A percentile compares a stretch with the other conserved stretches of the same genome.
phyloP scores from a whole-genome alignment of 1,140 invertebrate species.

The Cylas formicarius region DNA sequence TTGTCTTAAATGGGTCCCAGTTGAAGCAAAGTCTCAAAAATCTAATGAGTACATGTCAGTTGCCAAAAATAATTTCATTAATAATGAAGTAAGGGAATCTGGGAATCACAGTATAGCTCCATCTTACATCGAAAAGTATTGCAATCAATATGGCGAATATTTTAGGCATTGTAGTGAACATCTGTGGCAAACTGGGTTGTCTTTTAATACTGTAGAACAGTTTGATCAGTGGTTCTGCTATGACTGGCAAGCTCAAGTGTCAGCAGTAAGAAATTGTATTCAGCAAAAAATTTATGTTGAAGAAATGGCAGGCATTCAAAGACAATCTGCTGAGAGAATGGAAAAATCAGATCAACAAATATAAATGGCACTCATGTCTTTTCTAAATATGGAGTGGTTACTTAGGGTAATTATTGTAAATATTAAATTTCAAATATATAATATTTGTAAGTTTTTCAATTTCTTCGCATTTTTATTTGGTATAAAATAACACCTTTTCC shows the following conservation, averaged over 20 bases:
- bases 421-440: too few species aligned
- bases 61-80: slow-evolving; percentile 1
- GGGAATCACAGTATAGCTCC: background rate
- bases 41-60: background rate
- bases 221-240: slow-evolving; percentile 33
- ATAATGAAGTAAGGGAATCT: background rate
- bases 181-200: slow-evolving; percentile 27
- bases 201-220: slow-evolving; percentile 25
- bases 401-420: too few species aligned
- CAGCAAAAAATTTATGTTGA: slow-evolving; percentile 37
- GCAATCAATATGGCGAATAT: slow-evolving; percentile 23
- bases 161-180: slow-evolving; percentile 29
- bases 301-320: too few species aligned
- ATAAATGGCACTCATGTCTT: too few species aligned
- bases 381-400: too few species aligned
- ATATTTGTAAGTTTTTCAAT: too few species aligned
- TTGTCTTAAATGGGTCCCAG: slow-evolving; percentile 27
- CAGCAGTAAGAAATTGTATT: slow-evolving; percentile 32
- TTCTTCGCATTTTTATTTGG: too few species aligned
- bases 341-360: too few species aligned
- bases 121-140: slow-evolving; percentile 1
- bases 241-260: slow-evolving; percentile 32
- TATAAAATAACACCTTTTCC: too few species aligned
- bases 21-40: slow-evolving; percentile 9
- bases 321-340: too few species aligned